Evolutionary conservation across 2,113 vertebrate genomes (phyloP).

Genomic region (Kryptolebias marmoratus): DNA sequence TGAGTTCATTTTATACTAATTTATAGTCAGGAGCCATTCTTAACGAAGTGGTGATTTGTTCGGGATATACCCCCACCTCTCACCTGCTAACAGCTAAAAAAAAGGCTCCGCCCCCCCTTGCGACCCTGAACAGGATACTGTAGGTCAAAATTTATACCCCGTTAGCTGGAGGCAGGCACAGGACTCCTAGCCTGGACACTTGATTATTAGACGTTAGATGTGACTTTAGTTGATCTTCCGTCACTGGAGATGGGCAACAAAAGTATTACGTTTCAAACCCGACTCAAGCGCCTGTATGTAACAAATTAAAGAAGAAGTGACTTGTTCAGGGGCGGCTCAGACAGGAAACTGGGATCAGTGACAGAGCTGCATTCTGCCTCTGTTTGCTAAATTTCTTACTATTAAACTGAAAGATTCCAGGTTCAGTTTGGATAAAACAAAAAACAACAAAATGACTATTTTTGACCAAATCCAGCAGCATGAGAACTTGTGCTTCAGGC

Average conservation of each 20-base stretch:
- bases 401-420: background rate
- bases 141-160: no score
- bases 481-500: slow-evolving; percentile 17
- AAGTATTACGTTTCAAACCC: no score
- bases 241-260: no score
- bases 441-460: background rate
- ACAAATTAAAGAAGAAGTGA: background rate
- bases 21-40: no score
- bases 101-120: background rate
- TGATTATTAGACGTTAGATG: no score
- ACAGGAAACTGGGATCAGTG: background rate
- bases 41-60: no score
- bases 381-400: no score
- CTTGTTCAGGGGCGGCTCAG: background rate
- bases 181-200: no score
- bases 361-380: background rate
- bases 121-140: background rate
- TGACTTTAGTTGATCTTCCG: no score
- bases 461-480: background rate
- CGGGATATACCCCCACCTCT: background rate
- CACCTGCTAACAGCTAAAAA: background rate
- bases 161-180: no score
- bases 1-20: no score
- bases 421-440: background rate
- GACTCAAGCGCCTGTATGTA: no score